Conservation (phyloP, 2,113 vertebrate species). For the Caretta caretta region DNA sequence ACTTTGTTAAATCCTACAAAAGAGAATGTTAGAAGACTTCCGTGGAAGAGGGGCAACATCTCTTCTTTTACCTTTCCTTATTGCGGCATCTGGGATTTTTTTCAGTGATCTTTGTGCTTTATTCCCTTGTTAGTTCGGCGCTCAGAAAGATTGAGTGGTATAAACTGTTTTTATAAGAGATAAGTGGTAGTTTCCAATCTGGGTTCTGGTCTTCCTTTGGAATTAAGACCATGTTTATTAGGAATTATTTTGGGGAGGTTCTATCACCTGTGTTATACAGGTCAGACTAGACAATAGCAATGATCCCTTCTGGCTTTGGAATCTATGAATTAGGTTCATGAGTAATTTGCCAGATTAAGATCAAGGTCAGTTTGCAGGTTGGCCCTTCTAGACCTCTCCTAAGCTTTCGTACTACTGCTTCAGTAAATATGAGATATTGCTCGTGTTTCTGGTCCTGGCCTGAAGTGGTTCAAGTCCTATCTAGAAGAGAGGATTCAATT, state of each 20-base stretch:
- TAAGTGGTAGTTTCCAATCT: neutral
- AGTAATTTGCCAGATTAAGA: neutral
- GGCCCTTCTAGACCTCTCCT: neutral
- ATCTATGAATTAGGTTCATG: neutral
- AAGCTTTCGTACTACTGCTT: neutral
- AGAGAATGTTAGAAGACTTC: neutral
- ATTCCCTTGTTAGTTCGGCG: neutral
- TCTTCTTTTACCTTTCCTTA: neutral
- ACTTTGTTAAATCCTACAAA: neutral
- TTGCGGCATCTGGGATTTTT: neutral
- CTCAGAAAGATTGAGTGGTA: neutral
- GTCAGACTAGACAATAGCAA: neutral
- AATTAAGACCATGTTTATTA: neutral
- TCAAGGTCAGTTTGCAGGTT: neutral
- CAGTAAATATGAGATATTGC: neutral
- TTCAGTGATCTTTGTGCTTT: neutral
- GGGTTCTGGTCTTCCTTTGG: neutral
- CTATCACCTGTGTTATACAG: neutral
- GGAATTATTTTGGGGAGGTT: neutral
- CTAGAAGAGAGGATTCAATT: neutral
- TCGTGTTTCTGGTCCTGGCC: neutral
- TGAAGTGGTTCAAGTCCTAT: neutral
- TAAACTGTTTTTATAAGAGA: neutral
- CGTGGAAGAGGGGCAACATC: neutral
- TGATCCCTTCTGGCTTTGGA: neutral